A percentile compares a stretch with the other conserved stretches of the same genome.
Conservation (phyloP, 2,797 vertebrate genomes). For the Periparus ater region DNA sequence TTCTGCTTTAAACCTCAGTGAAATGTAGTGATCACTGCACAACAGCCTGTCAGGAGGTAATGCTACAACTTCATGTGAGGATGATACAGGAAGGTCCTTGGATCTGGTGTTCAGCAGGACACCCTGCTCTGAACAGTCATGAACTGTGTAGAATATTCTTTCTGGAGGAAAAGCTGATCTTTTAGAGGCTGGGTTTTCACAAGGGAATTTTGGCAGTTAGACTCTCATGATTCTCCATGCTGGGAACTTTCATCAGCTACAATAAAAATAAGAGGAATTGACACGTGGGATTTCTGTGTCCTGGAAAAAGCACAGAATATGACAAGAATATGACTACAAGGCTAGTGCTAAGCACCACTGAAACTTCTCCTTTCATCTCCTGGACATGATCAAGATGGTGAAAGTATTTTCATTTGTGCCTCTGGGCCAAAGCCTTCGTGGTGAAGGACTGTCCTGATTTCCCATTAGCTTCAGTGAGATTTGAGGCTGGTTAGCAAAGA, state of each 20-base stretch:
- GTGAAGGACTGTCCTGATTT: constrained; percentile 22
- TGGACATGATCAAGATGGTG: constrained; percentile 38
- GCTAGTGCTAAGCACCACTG: not conserved
- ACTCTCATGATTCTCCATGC: not conserved
- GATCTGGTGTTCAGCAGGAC: not conserved
- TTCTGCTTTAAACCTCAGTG: not conserved
- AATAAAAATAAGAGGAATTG: constrained; percentile 42
- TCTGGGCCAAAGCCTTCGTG: not conserved
- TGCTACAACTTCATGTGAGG: not conserved
- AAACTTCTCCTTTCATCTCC: constrained; percentile 59
- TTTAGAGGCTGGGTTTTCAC: not conserved
- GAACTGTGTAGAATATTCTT: not conserved
- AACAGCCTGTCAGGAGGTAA: not conserved
- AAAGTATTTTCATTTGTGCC: constrained; percentile 56
- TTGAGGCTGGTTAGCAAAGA: constrained; percentile 16
- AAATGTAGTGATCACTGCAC: not conserved
- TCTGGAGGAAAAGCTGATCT: not conserved
- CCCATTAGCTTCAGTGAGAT: constrained; percentile 49
- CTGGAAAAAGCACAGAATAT: not conserved
- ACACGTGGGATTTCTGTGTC: not conserved
- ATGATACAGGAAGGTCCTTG: not conserved
- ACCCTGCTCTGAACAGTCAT: not conserved
- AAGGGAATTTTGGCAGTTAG: not conserved
- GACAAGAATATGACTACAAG: not conserved
- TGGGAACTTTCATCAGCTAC: constrained; percentile 50